These are phyloP conservation scores for Sialia sialis DNA, from an alignment of 2,113 vertebrate species.

Conservation along the genomic window DNA sequence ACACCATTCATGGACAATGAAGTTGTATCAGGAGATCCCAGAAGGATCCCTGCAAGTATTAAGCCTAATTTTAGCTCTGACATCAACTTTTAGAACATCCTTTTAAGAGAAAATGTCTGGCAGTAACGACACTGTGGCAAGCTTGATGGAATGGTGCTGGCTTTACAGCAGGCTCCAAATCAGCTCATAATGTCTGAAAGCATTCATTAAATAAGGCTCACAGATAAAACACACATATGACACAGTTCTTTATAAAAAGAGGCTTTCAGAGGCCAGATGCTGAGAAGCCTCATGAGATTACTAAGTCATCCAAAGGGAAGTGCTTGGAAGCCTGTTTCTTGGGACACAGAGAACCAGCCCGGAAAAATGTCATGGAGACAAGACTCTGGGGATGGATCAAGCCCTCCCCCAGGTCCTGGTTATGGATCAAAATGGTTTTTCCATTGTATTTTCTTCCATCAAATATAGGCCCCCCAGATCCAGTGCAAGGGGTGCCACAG, in stretches of 20 bases:
- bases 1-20: neutral
- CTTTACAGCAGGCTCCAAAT: neutral
- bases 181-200: neutral
- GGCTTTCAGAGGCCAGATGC: neutral
- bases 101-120: neutral
- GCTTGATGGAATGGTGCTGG: neutral
- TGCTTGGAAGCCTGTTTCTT: neutral
- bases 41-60: neutral
- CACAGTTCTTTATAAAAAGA: neutral
- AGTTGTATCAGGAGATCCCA: neutral
- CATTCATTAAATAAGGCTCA: neutral
- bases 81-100: neutral
- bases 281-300: neutral
- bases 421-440: neutral
- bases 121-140: neutral
- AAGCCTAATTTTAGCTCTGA: neutral
- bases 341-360: neutral
- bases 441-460: neutral
- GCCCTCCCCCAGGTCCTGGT: neutral
- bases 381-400: neutral
- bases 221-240: neutral
- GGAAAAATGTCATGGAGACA: constrained; percentile 22
- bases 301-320: constrained; percentile 2
- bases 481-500: neutral
- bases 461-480: neutral